Conservation (phyloP, 2,113 vertebrate genomes). For the Sceloporus tristichus region DNA sequence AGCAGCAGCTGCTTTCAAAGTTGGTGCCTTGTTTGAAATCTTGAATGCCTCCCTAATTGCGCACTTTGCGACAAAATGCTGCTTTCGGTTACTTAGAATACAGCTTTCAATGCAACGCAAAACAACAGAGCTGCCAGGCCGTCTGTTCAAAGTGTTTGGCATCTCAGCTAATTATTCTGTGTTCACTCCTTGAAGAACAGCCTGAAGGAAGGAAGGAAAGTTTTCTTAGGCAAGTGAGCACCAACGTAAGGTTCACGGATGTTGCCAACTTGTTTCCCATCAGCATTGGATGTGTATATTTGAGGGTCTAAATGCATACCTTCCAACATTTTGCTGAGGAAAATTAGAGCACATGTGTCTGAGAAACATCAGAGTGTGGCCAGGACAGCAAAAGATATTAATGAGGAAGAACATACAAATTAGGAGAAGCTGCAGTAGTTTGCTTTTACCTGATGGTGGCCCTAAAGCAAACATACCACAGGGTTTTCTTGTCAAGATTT, state of each 20-base stretch:
- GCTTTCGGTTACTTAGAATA: constrained; percentile 20
- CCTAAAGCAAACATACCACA: no score
- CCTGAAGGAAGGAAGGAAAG: background rate
- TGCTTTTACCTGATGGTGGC: no score
- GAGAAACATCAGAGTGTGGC: no score
- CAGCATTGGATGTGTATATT: background rate
- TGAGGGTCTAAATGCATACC: background rate
- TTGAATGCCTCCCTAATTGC: constrained; percentile 40
- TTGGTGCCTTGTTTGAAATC: constrained; percentile 15
- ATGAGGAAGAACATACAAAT: no score
- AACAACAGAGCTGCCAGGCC: background rate
- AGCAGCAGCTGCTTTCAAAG: constrained; percentile 26
- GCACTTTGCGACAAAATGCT: constrained; percentile 17
- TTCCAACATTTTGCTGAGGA: no score
- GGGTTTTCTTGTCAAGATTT: no score
- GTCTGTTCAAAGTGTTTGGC: background rate
- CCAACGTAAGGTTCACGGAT: no score
- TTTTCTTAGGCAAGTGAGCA: background rate
- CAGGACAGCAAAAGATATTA: background rate
- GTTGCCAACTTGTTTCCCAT: background rate
- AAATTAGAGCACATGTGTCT: no score
- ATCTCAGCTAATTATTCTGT: constrained; percentile 6
- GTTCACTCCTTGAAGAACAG: background rate
- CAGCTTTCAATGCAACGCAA: constrained; percentile 1
- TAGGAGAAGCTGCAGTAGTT: no score